phyloP scores from a whole-genome alignment of 1,140 invertebrate genomes.

The Drosophila lini region DNA sequence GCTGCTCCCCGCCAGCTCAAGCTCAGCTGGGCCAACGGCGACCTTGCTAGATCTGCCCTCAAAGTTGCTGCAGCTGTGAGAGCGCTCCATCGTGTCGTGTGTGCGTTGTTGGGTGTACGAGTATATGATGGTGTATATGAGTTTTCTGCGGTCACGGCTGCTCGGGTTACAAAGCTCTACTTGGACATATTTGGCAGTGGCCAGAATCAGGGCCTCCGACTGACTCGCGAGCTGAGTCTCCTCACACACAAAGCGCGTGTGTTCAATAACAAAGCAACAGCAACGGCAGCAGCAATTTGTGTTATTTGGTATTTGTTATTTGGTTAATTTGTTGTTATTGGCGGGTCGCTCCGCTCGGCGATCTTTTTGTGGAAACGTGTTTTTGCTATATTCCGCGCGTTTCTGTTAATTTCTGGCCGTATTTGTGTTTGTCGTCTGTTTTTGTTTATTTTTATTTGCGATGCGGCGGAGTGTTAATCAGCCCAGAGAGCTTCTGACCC shows the following conservation, averaged over 20 bases:
- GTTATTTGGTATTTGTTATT: conserved; percentile 67
- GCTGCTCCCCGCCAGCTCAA: conserved; percentile 51
- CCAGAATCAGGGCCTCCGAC: conserved; percentile 36
- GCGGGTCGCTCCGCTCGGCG: conserved; percentile 1
- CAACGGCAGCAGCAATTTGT: conserved; percentile 54
- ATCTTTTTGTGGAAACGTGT: conserved; percentile 69
- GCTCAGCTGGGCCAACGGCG: conserved; percentile 5
- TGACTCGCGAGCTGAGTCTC: background rate
- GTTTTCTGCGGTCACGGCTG: conserved; percentile 62
- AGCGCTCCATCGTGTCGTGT: conserved; percentile 56
- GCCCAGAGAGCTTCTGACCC: conserved; percentile 66
- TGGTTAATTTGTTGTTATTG: conserved; percentile 55
- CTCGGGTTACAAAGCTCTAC: conserved; percentile 59
- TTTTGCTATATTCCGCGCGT: conserved; percentile 62
- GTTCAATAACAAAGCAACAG: conserved; percentile 39
- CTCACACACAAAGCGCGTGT: conserved; percentile 24
- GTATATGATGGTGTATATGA: conserved; percentile 3
- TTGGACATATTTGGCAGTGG: conserved; percentile 71
- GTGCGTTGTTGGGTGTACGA: background rate
- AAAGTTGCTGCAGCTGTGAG: conserved; percentile 72
- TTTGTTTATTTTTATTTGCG: conserved; percentile 50
- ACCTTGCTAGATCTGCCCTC: conserved; percentile 42
- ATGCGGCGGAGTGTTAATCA: conserved; percentile 71
- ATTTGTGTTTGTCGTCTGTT: conserved; percentile 48
- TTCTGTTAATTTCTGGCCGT: conserved; percentile 45